These are phyloP conservation scores for Belgica antarctica DNA, from an alignment of 2,888 invertebrate species.

Conservation along the genomic window DNA sequence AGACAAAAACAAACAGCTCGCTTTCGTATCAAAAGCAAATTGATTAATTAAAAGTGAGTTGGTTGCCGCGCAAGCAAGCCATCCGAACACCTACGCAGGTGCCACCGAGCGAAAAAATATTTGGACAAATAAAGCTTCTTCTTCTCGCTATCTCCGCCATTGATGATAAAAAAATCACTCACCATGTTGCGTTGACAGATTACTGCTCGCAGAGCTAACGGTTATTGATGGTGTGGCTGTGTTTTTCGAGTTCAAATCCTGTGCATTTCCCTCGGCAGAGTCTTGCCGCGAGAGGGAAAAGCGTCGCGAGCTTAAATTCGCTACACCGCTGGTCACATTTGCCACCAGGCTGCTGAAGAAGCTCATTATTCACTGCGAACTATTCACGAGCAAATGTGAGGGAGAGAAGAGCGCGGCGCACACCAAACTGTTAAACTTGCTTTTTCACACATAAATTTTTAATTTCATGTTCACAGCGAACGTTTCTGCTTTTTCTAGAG, in stretches of 20 bases:
- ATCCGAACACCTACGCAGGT: too few relatives aligned
- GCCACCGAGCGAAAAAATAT: too few relatives aligned
- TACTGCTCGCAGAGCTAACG: constrained; percentile 47
- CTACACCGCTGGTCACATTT: constrained; percentile 82
- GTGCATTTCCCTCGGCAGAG: constrained; percentile 56
- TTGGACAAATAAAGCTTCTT: too few relatives aligned
- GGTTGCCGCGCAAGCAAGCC: too few relatives aligned
- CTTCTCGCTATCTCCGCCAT: background rate
- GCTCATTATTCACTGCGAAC: constrained; percentile 65
- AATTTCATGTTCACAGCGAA: background rate
- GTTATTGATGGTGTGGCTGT: constrained; percentile 50
- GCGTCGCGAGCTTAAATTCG: constrained; percentile 72
- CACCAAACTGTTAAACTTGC: background rate
- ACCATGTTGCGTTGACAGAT: constrained; percentile 51
- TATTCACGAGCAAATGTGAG: background rate
- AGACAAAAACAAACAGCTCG: too few relatives aligned
- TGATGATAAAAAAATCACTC: constrained; percentile 39
- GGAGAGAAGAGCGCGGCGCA: background rate
- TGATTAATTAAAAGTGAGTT: too few relatives aligned
- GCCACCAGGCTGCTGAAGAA: constrained; percentile 82
- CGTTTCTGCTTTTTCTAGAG: background rate
- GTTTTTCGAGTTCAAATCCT: constrained; percentile 50
- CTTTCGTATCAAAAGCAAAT: too few relatives aligned
- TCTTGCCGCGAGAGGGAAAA: constrained; percentile 69
- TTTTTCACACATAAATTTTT: constrained; percentile 24